Percentiles rank a stretch among this genome's conserved stretches.
phyloP scores from a whole-genome alignment of 1,140 invertebrate species.

The Oreohelix idahoensis region DNA sequence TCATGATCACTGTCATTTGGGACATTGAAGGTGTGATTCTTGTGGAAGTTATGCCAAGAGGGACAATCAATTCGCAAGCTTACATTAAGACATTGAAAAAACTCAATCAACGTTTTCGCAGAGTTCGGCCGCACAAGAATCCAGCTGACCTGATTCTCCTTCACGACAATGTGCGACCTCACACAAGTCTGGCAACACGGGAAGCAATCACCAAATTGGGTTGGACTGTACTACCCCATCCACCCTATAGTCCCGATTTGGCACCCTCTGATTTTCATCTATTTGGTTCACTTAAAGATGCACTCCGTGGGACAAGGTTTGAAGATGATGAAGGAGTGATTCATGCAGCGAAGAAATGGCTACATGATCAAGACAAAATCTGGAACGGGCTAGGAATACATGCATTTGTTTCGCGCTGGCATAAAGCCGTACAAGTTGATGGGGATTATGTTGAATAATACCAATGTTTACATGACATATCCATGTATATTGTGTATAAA shows the following conservation, averaged over 20 bases:
- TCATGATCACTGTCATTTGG: not conserved
- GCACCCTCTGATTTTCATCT: not conserved
- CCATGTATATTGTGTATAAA: no score
- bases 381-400: no score
- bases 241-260: not conserved
- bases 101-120: not conserved
- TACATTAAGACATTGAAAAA: constrained; percentile 1
- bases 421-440: no score
- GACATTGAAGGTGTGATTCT: constrained; percentile 7
- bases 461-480: no score
- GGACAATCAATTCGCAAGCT: not conserved
- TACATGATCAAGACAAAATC: no score
- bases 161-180: not conserved
- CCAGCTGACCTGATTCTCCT: not conserved
- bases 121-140: not conserved
- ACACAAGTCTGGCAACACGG: not conserved
- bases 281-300: not conserved
- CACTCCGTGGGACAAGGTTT: not conserved
- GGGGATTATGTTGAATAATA: no score
- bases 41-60: not conserved
- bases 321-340: not conserved
- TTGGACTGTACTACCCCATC: not conserved
- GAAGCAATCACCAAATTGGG: not conserved
- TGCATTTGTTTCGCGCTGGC: no score
- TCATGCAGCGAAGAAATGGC: not conserved